phyloP scores from a whole-genome alignment of 2,888 invertebrate genomes.

The Tetragonula carbonaria region DNA sequence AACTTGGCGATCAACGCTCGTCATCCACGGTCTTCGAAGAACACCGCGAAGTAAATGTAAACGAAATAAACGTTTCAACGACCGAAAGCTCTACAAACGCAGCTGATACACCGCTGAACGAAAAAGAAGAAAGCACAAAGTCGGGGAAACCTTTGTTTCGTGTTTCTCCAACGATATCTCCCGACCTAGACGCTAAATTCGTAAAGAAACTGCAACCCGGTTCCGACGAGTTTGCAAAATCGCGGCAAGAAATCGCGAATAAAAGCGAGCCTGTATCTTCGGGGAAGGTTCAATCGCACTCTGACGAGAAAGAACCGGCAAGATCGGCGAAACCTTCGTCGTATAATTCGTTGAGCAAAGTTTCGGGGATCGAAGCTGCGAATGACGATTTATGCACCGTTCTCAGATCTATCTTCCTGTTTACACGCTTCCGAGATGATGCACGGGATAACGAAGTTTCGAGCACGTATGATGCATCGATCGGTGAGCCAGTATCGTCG shows the following conservation, averaged over 20 bases:
- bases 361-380: background rate
- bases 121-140: background rate
- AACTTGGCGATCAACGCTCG: background rate
- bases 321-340: background rate
- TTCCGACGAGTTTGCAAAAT: slow-evolving; percentile 34
- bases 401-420: slow-evolving; percentile 4
- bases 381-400: slow-evolving; percentile 9
- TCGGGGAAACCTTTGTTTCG: background rate
- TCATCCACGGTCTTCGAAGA: background rate
- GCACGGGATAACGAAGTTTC: background rate
- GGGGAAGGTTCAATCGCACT: slow-evolving; percentile 20
- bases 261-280: slow-evolving; percentile 20
- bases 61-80: background rate
- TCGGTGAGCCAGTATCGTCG: background rate
- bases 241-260: slow-evolving; percentile 8
- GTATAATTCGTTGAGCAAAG: background rate
- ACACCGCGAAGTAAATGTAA: background rate
- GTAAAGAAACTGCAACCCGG: slow-evolving; percentile 27
- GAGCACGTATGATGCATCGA: slow-evolving; percentile 3
- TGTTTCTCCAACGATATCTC: background rate
- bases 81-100: background rate
- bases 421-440: background rate
- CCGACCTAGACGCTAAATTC: background rate
- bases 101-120: background rate
- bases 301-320: background rate